Conservation (phyloP, 2,888 invertebrate genomes). For the Xanthorhoe designata region DNA sequence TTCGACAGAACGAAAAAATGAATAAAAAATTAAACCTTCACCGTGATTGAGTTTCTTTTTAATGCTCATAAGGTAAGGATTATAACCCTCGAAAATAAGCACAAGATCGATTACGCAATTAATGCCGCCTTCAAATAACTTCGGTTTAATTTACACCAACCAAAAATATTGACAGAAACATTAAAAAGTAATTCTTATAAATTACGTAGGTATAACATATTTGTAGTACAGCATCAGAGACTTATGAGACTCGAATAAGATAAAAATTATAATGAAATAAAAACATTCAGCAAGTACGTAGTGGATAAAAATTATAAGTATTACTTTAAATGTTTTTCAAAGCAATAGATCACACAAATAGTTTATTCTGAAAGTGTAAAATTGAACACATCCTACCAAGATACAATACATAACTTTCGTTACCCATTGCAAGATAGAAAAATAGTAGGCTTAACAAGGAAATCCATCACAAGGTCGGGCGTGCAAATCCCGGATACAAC, state of each 20-base stretch:
- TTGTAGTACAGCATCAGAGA: too few species aligned
- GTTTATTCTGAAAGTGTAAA: too few species aligned
- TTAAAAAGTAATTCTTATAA: too few species aligned
- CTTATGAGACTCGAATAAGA: too few species aligned
- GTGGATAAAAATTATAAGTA: too few species aligned
- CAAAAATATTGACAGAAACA: background rate
- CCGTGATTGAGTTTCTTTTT: constrained; percentile 66
- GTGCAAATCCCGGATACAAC: constrained; percentile 65
- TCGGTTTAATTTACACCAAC: background rate
- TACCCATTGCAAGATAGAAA: constrained; percentile 31
- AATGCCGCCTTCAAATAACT: constrained; percentile 6
- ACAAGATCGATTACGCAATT: constrained; percentile 20
- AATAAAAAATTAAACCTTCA: constrained; percentile 68
- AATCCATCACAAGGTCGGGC: constrained; percentile 70
- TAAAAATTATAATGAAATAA: too few species aligned
- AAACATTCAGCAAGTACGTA: too few species aligned
- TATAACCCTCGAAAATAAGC: constrained; percentile 30
- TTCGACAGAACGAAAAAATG: constrained; percentile 70
- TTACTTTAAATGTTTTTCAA: background rate
- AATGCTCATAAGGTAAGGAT: constrained; percentile 43
- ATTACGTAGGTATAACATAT: too few species aligned
- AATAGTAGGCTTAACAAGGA: constrained; percentile 56
- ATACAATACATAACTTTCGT: background rate
- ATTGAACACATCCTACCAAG: background rate
- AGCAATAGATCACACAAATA: background rate